A percentile compares a stretch with the other conserved stretches of the same genome.
Conservation (phyloP, 2,888 invertebrate species). For the Conus canariensis region DNA sequence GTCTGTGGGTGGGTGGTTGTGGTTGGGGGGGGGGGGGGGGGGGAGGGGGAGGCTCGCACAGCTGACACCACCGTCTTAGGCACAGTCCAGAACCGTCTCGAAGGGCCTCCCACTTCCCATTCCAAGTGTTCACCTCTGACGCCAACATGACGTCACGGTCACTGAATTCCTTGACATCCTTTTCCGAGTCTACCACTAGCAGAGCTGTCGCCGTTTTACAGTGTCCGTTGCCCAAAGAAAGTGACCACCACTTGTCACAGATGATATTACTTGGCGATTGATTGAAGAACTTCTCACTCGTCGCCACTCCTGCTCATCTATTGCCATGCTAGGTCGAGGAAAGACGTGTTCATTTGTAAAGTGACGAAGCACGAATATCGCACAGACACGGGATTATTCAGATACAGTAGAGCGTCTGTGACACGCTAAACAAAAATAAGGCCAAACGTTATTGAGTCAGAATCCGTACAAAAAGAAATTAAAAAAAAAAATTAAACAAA, state of each 20-base stretch:
- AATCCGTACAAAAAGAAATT: neutral
- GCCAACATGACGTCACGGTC: neutral
- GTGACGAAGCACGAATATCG: neutral
- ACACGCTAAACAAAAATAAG: neutral
- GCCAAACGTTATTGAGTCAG: slow-evolving; percentile 8
- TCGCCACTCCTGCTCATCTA: too few species aligned
- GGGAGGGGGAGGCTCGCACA: too few species aligned
- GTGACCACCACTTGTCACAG: too few species aligned
- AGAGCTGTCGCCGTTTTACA: neutral
- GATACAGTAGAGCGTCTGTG: neutral
- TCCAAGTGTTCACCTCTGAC: neutral
- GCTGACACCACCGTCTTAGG: too few species aligned
- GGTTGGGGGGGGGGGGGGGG: too few species aligned
- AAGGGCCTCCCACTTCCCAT: too few species aligned
- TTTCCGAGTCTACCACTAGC: neutral
- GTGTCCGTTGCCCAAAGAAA: too few species aligned
- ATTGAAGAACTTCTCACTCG: too few species aligned
- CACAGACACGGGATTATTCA: neutral
- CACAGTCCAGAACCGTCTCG: too few species aligned
- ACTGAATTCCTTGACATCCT: neutral
- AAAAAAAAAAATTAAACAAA: too few species aligned
- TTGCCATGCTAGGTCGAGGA: neutral
- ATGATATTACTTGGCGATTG: too few species aligned
- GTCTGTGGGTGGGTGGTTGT: too few species aligned
- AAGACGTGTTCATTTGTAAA: neutral